These are phyloP conservation scores for Argyrosomus japonicus DNA, from an alignment of 2,113 vertebrate genomes.

Conservation along the genomic window DNA sequence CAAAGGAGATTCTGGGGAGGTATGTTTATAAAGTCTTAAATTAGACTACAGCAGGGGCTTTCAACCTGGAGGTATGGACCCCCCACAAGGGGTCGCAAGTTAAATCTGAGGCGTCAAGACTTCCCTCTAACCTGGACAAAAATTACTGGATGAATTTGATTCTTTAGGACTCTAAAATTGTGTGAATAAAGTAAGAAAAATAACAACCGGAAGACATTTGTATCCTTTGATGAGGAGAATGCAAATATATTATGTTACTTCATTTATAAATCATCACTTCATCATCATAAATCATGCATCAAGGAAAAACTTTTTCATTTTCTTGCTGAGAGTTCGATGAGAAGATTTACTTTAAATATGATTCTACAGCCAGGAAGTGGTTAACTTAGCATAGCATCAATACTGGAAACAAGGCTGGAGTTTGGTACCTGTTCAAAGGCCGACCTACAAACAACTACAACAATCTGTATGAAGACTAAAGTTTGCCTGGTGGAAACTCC, in stretches of 20 bases:
- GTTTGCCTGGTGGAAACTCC: not conserved
- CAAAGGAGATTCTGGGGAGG: constrained; percentile 92
- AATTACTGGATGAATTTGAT: not conserved
- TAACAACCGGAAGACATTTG: not conserved
- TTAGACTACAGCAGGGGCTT: not conserved
- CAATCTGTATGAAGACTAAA: not conserved
- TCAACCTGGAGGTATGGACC: not conserved
- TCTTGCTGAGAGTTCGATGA: too few species aligned
- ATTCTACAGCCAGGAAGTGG: not conserved
- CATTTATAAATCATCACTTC: too few species aligned
- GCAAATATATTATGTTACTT: too few species aligned
- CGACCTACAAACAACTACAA: not conserved
- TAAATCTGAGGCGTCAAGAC: not conserved
- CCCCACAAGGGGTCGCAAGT: not conserved
- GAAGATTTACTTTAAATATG: not conserved
- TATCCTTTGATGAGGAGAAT: not conserved
- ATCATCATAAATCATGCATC: too few species aligned
- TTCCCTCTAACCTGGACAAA: too few species aligned
- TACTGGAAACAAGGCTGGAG: not conserved
- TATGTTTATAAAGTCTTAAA: constrained; percentile 46
- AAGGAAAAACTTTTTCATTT: too few species aligned
- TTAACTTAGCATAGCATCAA: not conserved
- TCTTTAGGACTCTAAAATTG: not conserved
- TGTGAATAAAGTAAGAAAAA: not conserved
- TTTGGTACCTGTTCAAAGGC: too few species aligned